Base-by-base conservation (phyloP, 2,113 vertebrate species). In the Rutilus rutilus region DNA sequence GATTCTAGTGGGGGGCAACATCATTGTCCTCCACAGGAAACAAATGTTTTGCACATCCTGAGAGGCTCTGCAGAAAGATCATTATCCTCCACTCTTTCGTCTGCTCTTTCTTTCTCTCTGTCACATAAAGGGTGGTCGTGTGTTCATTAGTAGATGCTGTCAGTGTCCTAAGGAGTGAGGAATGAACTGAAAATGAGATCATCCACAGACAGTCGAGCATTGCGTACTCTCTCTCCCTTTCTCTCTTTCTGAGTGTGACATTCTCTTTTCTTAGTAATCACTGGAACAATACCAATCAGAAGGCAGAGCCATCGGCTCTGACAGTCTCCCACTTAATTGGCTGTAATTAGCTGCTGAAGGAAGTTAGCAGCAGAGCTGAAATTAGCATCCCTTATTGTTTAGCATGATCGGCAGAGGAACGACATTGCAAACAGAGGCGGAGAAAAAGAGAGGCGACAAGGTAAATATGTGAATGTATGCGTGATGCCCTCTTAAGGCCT, bases 271-370 rank as follows among this genome's bases (percentile, higher is more conserved):
- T 27, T 88, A 94, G 93, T 92, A 93, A 94, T 69, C 93, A 91
- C 92, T 89, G 91, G 94, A 95, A 94, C 93, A 90, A 76, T 90
- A 93, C 94, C 94, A 96, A 95, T 96, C 95, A 96, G 94, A 82
- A 65, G 42, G 62, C 67, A 42, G 50, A 95, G 92, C 91, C 93
- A 92, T 93, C 91, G 91, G 94, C 91, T 94, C 94, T 93, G 91
- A 92, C 92, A 94, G 92, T 93, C 95, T 95, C 95, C 94, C 94
- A 96, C 92, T 93, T 95, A 96, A 96, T 96, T 96, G 94, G 94
- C 94, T 95, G 95, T 96, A 95, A 96, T 96, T 94, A 93, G 92
- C 91, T 94, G 90, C 92, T 90, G 91, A 89, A 92, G 90, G 89
- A 92, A 93, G 91, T 84, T 92, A 92, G 90, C 89, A 92, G 92